These are phyloP conservation scores for Mythimna ferrago DNA, from an alignment of 2,888 invertebrate species.

Conservation along the genomic window DNA sequence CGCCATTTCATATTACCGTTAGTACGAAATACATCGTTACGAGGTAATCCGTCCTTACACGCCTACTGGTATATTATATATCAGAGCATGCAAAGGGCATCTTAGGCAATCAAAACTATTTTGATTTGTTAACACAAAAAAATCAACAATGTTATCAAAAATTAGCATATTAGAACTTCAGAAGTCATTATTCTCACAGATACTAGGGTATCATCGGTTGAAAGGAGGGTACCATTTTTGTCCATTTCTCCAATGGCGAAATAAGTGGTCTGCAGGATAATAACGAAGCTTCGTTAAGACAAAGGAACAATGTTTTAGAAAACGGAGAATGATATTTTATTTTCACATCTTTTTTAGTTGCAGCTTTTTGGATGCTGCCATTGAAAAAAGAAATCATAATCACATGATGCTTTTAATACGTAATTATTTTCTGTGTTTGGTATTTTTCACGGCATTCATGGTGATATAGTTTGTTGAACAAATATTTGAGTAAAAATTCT, in stretches of 20 bases:
- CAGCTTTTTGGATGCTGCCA: background rate
- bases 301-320: too few species aligned
- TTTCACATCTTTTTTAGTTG: background rate
- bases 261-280: background rate
- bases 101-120: background rate
- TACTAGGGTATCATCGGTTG: conserved; percentile 3
- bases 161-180: background rate
- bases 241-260: background rate
- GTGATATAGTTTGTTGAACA: background rate
- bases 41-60: too few species aligned
- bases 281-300: too few species aligned
- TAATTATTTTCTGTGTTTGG: background rate
- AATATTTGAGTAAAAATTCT: too few species aligned
- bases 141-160: background rate
- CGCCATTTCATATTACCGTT: too few species aligned
- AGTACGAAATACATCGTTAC: too few species aligned
- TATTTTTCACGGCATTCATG: background rate
- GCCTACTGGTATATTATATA: too few species aligned
- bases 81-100: background rate
- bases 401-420: background rate
- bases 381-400: background rate
- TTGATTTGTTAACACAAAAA: background rate
- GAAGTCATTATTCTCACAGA: background rate
- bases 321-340: too few species aligned
- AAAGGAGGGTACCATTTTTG: background rate